Evolutionary conservation across 92 coral and sea anemone species (phyloP), one percentile per base, ranked within the genome.

Genomic region (Ricordea florida): DNA sequence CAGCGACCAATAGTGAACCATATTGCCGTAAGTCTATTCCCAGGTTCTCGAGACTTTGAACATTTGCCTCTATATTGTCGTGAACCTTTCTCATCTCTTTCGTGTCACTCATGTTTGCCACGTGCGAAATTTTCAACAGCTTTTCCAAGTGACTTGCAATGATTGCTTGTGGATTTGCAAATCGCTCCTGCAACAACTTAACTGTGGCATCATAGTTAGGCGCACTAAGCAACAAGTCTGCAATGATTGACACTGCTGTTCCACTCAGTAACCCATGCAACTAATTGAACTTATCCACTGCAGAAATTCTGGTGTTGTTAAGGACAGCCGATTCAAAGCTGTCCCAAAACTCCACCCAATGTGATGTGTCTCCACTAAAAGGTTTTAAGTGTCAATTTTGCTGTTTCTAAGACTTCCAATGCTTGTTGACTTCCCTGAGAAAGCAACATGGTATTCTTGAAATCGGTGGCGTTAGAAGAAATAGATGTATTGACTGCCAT

Each of bases 131-230:
- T 52, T 84, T 84, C 20, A 76, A 27, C 5, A 76, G 31, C 26
- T 60, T 72, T 31, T 84, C 89, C 80, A 84, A 76, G 66, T 80
- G 86, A 1, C 69, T 74, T 2, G 80, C 41, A 29, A 79, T 79
- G 7, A 79, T 79, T 20, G 57, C 57, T 47, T 79, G 78, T 5
- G 76, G 69, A 10, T 50, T 63, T 35, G 83, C 88, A 75, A 65
- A 83, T 44, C 88, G 48, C 18, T 78, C 60, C 51, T 78, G 37
- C 25, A 70, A 52, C 43, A 80, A 28, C 5, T 14, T 42, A 32
- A 71, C 41, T 15, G 80, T 74, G 27, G 60, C 73, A 21, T 52
- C 23, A 30, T 79, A 79, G 24, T 79, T 79, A 7, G 41, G 53
- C 9, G 29, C 58, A 5, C 69, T 29, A 8, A 66, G 69, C 1